A percentile compares a stretch with the other conserved stretches of the same genome.
phyloP scores from a whole-genome alignment of 2,797 vertebrate genomes.

The Heliangelus exortis region DNA sequence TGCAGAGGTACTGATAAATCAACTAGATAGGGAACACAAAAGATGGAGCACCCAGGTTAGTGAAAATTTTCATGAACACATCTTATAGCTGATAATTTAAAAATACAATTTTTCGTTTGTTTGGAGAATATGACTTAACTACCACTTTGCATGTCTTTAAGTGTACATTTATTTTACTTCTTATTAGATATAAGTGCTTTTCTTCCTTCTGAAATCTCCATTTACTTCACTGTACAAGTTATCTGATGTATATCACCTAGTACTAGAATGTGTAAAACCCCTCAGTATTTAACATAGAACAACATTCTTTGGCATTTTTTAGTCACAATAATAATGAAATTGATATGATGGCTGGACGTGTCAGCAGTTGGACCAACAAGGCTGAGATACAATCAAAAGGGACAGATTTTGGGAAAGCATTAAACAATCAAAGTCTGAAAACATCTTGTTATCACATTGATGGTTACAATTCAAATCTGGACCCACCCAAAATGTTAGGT shows the following conservation, averaged over 20 bases:
- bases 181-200: not conserved
- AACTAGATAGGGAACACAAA: constrained; percentile 92
- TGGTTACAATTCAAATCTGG: not conserved
- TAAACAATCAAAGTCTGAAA: not conserved
- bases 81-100: not conserved
- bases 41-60: constrained; percentile 93
- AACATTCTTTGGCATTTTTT: not conserved
- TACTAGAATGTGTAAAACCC: not conserved
- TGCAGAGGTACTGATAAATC: constrained; percentile 90
- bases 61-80: not conserved
- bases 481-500: not conserved
- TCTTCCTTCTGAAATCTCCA: not conserved
- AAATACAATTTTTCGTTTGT: not conserved
- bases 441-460: not conserved
- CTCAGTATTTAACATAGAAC: not conserved
- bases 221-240: not conserved
- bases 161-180: not conserved
- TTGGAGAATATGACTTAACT: not conserved
- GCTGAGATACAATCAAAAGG: not conserved
- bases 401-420: not conserved
- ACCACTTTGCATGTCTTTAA: not conserved
- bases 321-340: not conserved
- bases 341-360: not conserved
- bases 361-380: not conserved
- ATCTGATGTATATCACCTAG: not conserved